Conservation (phyloP, 2,888 invertebrate genomes). For the Drosophila cracens region DNA sequence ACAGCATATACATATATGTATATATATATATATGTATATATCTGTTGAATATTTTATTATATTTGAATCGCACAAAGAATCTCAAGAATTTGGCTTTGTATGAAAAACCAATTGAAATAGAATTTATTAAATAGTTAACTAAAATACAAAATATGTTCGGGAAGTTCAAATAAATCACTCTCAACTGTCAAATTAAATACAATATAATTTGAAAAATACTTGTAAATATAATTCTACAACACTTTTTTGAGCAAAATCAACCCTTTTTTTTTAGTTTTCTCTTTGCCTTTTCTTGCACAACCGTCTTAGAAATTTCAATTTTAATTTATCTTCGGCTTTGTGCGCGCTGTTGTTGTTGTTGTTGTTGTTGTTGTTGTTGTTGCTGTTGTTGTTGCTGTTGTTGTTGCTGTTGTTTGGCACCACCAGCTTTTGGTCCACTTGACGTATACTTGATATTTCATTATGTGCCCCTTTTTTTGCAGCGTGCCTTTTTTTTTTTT, state of each 20-base stretch:
- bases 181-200: constrained; percentile 47
- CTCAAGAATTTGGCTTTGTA: background rate
- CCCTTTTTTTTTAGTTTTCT: constrained; percentile 27
- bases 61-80: background rate
- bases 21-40: background rate
- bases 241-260: constrained; percentile 28
- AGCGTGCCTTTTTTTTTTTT: constrained; percentile 35
- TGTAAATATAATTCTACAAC: constrained; percentile 39
- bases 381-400: background rate
- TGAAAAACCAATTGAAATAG: background rate
- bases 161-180: constrained; percentile 41
- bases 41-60: background rate
- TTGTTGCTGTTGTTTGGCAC: constrained; percentile 18
- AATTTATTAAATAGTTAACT: background rate
- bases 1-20: background rate
- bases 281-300: background rate
- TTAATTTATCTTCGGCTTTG: constrained; percentile 42
- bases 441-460: constrained; percentile 64
- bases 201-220: constrained; percentile 51
- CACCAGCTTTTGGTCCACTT: constrained; percentile 48
- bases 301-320: constrained; percentile 52
- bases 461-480: constrained; percentile 39
- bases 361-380: background rate
- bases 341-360: constrained; percentile 17
- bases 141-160: background rate